Percentiles rank a stretch among this genome's conserved stretches.
phyloP scores from a whole-genome alignment of 2,113 vertebrate species.

The Pipa parva region DNA sequence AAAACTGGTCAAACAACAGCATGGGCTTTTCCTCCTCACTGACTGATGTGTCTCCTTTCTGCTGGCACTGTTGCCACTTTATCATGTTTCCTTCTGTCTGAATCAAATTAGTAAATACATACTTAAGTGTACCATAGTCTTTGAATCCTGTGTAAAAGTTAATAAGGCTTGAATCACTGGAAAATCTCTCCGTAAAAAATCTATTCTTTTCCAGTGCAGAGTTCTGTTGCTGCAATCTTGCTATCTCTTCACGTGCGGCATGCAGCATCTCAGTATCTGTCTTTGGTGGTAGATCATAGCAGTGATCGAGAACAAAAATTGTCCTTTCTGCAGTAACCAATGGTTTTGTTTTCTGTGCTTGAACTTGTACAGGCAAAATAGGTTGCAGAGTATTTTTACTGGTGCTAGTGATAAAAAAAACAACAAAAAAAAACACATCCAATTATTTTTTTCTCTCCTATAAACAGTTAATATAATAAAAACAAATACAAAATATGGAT shows the following conservation, averaged over 20 bases:
- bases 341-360: conserved; percentile 6
- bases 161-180: conserved; percentile 17
- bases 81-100: conserved; percentile 8
- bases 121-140: conserved; percentile 24
- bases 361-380: conserved; percentile 21
- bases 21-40: background rate
- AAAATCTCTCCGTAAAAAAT: conserved; percentile 29
- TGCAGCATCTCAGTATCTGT: conserved; percentile 27
- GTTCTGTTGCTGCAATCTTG: conserved; percentile 21
- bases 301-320: conserved; percentile 21
- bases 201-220: conserved; percentile 7
- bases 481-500: too few species aligned
- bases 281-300: conserved; percentile 31
- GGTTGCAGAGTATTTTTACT: conserved; percentile 28
- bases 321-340: background rate
- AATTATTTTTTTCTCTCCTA: too few species aligned
- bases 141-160: conserved; percentile 34
- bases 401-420: background rate
- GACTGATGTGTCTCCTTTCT: background rate
- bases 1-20: conserved; percentile 32
- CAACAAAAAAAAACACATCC: background rate
- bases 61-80: conserved; percentile 28
- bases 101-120: conserved; percentile 16
- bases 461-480: too few species aligned
- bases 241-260: conserved; percentile 29